phyloP scores from a whole-genome alignment of 2,888 invertebrate species.

The Elgonia sp. region DNA sequence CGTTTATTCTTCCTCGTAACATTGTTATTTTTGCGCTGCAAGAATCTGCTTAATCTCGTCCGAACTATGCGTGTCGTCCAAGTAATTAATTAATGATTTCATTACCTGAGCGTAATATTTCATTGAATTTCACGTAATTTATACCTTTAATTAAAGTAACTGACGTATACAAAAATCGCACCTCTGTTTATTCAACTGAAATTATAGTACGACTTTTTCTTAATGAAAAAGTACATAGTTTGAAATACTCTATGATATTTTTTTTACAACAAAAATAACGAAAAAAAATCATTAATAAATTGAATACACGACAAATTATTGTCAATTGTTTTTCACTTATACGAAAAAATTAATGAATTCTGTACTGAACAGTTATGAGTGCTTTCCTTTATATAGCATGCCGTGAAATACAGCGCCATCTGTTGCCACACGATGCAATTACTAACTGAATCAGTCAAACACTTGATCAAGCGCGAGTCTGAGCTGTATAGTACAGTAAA shows the following conservation, averaged over 20 bases:
- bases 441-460: no score
- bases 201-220: not conserved
- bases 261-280: no score
- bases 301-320: no score
- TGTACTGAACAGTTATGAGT: no score
- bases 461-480: no score
- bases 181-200: conserved; percentile 20
- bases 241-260: conserved; percentile 2
- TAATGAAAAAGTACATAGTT: not conserved
- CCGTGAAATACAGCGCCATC: no score
- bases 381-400: no score
- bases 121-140: conserved; percentile 25
- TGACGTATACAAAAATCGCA: conserved; percentile 37
- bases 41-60: not conserved
- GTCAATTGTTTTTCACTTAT: no score
- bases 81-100: conserved; percentile 49
- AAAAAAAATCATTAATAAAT: no score
- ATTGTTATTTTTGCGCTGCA: not conserved
- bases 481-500: no score
- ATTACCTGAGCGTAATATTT: conserved; percentile 35
- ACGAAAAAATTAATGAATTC: no score
- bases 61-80: conserved; percentile 18
- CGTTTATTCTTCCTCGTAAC: not conserved
- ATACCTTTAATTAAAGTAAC: conserved; percentile 47
- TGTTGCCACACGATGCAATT: no score